Evolutionary conservation across 2,888 invertebrate species (phyloP), one percentile per base, ranked within the genome.

Genomic region (Torymus aiolomorphi): DNA sequence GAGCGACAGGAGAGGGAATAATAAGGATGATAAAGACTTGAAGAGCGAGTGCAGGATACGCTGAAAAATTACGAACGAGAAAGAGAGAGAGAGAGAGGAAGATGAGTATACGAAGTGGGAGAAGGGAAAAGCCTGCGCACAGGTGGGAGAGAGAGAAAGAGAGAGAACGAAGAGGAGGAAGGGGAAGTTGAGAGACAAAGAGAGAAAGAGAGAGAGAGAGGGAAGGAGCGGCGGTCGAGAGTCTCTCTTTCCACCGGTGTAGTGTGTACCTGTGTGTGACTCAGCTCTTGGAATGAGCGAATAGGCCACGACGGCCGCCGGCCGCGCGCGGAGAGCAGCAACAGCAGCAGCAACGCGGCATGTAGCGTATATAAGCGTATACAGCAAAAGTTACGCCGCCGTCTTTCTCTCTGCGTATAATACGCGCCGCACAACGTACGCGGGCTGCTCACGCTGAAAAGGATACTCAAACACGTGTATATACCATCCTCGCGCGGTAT

Each of bases 221-320:
- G 67, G 56, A 71, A 52, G 72, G 69, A 54, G 76, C 62, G 66
- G 72, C 54, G 61, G 69, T 73, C 18, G 18, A 54, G 70, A 57
- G 59, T 73, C 65, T 66, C 66, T 54, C 67, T 77, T 51, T 31
- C 42, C 42, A 42, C 42, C 16, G 51, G 16, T 56, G 71, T 42
- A 42, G 71, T 69, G 16, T 54, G 54, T 42, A 42, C 42, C 16
- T 56, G 65, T 54, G 71, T 75, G 79, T 81, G 81, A 81, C 76
- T 81, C 81, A 81, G 81, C 81, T 78, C 81, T 62, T 42, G 61
- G 74, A 87, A 87, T 84, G 84, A 86, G 83, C 86, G 86, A 86
- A 87, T 86, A 87, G 86, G 83, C 86, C 85, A 85, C 72, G 61
- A 49, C 42, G 42, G 42, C 42, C 42, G 42, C 42, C 42, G 42